Evolutionary conservation across 2,888 invertebrate genomes (phyloP).

Genomic region (Anagyrus pseudococci): DNA sequence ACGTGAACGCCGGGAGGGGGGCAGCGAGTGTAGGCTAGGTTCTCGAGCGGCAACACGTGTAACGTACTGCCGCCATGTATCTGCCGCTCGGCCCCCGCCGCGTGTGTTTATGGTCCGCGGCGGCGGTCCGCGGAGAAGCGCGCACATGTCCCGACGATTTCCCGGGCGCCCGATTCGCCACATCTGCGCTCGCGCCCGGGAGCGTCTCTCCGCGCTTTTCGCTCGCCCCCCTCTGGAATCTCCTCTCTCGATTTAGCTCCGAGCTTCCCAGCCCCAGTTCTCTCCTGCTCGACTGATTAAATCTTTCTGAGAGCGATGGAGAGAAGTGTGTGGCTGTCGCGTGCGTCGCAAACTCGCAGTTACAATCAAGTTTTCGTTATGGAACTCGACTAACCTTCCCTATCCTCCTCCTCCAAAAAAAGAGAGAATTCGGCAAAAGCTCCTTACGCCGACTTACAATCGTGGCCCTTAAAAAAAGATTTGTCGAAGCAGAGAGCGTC

Average conservation of each 20-base stretch:
- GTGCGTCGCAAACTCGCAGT: too few species aligned
- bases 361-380: too few species aligned
- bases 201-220: slow-evolving; percentile 6
- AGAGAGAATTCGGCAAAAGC: too few species aligned
- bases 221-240: neutral
- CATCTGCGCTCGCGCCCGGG: slow-evolving; percentile 37
- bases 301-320: neutral
- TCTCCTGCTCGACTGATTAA: slow-evolving; percentile 10
- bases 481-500: neutral
- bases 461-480: too few species aligned
- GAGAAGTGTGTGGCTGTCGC: neutral
- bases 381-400: too few species aligned
- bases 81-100: slow-evolving; percentile 49
- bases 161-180: slow-evolving; percentile 43
- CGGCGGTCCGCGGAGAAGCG: too few species aligned
- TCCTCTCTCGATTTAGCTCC: neutral
- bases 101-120: slow-evolving; percentile 45
- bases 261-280: neutral
- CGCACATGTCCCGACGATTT: slow-evolving; percentile 44
- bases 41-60: slow-evolving; percentile 60
- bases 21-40: slow-evolving; percentile 47
- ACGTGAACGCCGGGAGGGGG: neutral
- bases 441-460: too few species aligned
- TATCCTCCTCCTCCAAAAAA: too few species aligned
- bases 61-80: slow-evolving; percentile 61